These are phyloP conservation scores for Catharus ustulatus DNA, from an alignment of 2,797 vertebrate genomes.

Conservation along the genomic window DNA sequence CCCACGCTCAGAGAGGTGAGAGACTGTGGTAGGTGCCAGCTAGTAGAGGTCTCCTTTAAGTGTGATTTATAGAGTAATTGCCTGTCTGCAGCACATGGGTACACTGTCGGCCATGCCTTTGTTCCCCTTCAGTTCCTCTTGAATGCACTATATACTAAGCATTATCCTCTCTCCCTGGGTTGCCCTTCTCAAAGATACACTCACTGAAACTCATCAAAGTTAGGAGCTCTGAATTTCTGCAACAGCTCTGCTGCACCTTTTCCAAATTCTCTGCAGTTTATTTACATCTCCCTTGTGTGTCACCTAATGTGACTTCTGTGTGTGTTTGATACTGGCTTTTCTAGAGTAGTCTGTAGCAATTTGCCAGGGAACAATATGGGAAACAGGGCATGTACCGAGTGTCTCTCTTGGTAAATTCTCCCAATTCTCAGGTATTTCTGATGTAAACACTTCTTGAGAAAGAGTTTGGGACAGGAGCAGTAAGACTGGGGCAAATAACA, in stretches of 20 bases:
- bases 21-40: background rate
- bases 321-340: background rate
- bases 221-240: background rate
- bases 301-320: background rate
- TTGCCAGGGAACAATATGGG: background rate
- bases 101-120: slow-evolving; percentile 59
- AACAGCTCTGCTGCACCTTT: background rate
- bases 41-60: slow-evolving; percentile 42
- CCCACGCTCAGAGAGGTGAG: background rate
- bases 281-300: background rate
- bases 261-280: background rate
- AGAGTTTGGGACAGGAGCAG: background rate
- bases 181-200: slow-evolving; percentile 49
- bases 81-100: slow-evolving; percentile 60
- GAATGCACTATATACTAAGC: slow-evolving; percentile 40
- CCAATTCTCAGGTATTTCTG: background rate
- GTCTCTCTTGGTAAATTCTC: background rate
- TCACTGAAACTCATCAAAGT: slow-evolving; percentile 16
- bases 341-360: background rate
- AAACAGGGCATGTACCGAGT: background rate
- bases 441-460: background rate
- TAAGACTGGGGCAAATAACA: background rate
- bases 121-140: slow-evolving; percentile 60
- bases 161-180: slow-evolving; percentile 51
- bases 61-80: slow-evolving; percentile 67